A percentile compares a stretch with the other conserved stretches of the same genome.
These are phyloP conservation scores for Australoheros scitulus DNA, from an alignment of 2,113 vertebrate species.

Conservation along the genomic window DNA sequence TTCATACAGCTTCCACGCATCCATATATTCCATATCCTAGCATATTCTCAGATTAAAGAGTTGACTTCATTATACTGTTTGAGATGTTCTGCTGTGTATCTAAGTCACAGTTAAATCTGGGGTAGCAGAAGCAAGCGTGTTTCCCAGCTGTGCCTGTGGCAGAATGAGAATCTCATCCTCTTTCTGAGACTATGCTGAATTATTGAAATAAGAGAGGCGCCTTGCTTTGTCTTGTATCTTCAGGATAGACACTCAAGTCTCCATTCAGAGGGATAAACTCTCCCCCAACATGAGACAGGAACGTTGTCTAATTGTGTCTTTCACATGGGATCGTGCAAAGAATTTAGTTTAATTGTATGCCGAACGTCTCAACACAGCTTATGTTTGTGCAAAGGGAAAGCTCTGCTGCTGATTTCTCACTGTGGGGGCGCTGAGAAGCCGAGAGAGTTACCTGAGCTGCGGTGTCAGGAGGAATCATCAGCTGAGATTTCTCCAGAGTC, in stretches of 20 bases:
- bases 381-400: background rate
- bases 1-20: background rate
- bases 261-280: constrained; percentile 25
- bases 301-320: background rate
- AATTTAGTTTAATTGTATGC: constrained; percentile 5
- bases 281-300: constrained; percentile 35
- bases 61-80: background rate
- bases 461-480: constrained; percentile 30
- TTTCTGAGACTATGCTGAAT: constrained; percentile 50
- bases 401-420: constrained; percentile 17
- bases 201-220: constrained; percentile 48
- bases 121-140: constrained; percentile 19
- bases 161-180: constrained; percentile 37
- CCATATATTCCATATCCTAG: background rate
- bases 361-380: background rate
- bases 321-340: background rate
- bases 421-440: background rate
- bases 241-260: constrained; percentile 42
- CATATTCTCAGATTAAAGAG: background rate
- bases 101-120: constrained; percentile 33
- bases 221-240: constrained; percentile 50
- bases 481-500: constrained; percentile 35
- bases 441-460: constrained; percentile 21
- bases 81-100: constrained; percentile 19
- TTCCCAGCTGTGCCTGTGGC: constrained; percentile 49